phyloP scores from a whole-genome alignment of 2,888 invertebrate genomes.

The Tachystola acroxantha region DNA sequence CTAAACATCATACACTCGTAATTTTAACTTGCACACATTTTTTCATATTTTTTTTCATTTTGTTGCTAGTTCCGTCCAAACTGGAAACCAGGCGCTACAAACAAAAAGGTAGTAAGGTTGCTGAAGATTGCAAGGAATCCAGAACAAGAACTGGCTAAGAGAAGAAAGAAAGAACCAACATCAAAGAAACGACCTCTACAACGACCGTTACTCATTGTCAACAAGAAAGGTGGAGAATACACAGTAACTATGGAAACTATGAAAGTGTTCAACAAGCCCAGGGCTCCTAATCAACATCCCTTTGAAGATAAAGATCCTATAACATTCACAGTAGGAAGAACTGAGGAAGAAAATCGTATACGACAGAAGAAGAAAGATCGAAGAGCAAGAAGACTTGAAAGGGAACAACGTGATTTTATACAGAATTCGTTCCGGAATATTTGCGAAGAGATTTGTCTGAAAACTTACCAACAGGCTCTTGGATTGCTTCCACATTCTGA shows the following conservation, averaged over 20 bases:
- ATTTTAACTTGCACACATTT: conserved; percentile 3
- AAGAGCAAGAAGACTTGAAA: conserved; percentile 51
- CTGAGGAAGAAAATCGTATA: conserved; percentile 59
- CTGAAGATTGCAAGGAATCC: conserved; percentile 59
- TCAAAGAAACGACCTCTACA: conserved; percentile 48
- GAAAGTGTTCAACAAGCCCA: conserved; percentile 48
- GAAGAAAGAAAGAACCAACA: conserved; percentile 41
- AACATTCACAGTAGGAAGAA: conserved; percentile 61
- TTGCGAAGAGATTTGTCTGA: conserved; percentile 64
- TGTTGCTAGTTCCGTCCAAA: conserved; percentile 59
- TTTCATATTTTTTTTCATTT: conserved; percentile 25
- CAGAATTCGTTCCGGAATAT: conserved; percentile 61
- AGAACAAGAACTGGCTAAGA: conserved; percentile 45
- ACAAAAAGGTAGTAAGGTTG: conserved; percentile 55
- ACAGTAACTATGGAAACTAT: conserved; percentile 68
- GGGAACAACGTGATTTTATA: conserved; percentile 57
- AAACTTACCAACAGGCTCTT: conserved; percentile 66
- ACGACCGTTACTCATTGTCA: conserved; percentile 55
- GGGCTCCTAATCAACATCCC: conserved; percentile 56
- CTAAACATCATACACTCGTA: not conserved
- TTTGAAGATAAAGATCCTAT: conserved; percentile 62
- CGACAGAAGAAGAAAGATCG: conserved; percentile 55
- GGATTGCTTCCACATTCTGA: conserved; percentile 55
- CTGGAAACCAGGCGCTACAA: conserved; percentile 67
- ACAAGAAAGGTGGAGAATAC: conserved; percentile 64